Evolutionary conservation across 2,888 invertebrate genomes (phyloP), one percentile per base, ranked within the genome.

Genomic region (Harpalus rufipes): DNA sequence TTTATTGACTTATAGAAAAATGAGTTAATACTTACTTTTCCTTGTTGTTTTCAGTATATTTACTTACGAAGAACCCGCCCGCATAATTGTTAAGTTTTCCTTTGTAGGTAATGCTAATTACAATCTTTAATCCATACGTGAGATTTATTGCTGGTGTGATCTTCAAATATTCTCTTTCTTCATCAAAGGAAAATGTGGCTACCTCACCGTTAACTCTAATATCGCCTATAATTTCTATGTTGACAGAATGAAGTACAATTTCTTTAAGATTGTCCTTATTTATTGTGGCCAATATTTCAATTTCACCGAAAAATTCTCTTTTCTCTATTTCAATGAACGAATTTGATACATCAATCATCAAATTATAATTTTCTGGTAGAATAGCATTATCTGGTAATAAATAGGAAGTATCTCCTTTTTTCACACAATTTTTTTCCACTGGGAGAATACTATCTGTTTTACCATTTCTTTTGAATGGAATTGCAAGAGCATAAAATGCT

Each of bases 11-110:
- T n/a, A n/a, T n/a, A n/a, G n/a, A n/a, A n/a, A n/a, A 44, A 10
- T 3, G 7, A 2, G 8, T 44, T 44, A 2, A 10, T 12, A 72
- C 76, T 51, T 56, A 76, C 76, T 21, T 85, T 44, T n/a, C 12
- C 56, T 78, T 88, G 7, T 88, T 85, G 8, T 88, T 85, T 21
- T 89, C 87, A 3, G 86, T 85, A 87, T 93, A 93, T 4, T 90
- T 90, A 87, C 92, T 92, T 83, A 90, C 89, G 87, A 93, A 93
- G 87, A 93, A 92, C 72, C 93, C 93, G 51, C 87, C 87, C 87
- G 92, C 89, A n/a, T 90, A 88, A 44, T 91, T 89, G 85, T 90
- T 90, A 6, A 91, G 84, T 0, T 0, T 76, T 1, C 89, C 90
- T 0, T 0, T 65, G 21, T 88, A 91, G 32, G 88, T 88, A 1